phyloP scores from a whole-genome alignment of 2,888 invertebrate species.

The Macropis europaea region DNA sequence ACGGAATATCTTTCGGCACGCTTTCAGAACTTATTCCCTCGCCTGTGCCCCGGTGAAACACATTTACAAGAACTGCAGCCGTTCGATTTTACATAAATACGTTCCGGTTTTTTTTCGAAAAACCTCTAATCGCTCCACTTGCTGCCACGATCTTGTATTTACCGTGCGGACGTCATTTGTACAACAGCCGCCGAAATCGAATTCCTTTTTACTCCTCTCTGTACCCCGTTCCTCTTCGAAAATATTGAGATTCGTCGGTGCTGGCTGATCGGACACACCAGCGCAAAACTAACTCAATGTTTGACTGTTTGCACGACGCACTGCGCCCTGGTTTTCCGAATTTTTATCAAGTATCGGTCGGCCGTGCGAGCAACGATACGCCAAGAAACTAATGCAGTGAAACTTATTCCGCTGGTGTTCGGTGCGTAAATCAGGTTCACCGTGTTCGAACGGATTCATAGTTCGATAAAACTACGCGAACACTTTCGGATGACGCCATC shows the following conservation, averaged over 20 bases:
- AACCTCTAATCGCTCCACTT: slow-evolving; percentile 33
- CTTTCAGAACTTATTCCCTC: slow-evolving; percentile 4
- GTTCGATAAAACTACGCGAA: slow-evolving; percentile 66
- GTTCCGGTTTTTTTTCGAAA: slow-evolving; percentile 52
- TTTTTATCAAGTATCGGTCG: slow-evolving; percentile 29
- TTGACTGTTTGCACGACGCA: slow-evolving; percentile 56
- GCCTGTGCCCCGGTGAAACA: background rate
- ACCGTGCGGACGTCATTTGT: slow-evolving; percentile 25
- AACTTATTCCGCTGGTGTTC: slow-evolving; percentile 15
- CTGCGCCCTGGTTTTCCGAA: slow-evolving; percentile 43
- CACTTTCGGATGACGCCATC: slow-evolving; percentile 70
- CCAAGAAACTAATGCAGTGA: slow-evolving; percentile 12
- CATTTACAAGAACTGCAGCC: slow-evolving; percentile 34
- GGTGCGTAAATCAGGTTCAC: background rate
- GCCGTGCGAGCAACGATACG: slow-evolving; percentile 14
- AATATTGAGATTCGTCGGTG: slow-evolving; percentile 45
- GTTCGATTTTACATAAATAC: slow-evolving; percentile 36
- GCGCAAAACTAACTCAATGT: slow-evolving; percentile 61
- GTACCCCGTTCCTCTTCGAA: slow-evolving; percentile 27
- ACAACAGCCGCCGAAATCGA: slow-evolving; percentile 4
- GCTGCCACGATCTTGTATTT: slow-evolving; percentile 15
- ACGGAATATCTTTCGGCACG: slow-evolving; percentile 15
- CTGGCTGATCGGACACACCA: slow-evolving; percentile 52
- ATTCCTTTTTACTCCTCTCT: slow-evolving; percentile 22
- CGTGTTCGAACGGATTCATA: slow-evolving; percentile 25